Base-by-base conservation (phyloP, 23 tunicate species). In the Pegea sp. region DNA sequence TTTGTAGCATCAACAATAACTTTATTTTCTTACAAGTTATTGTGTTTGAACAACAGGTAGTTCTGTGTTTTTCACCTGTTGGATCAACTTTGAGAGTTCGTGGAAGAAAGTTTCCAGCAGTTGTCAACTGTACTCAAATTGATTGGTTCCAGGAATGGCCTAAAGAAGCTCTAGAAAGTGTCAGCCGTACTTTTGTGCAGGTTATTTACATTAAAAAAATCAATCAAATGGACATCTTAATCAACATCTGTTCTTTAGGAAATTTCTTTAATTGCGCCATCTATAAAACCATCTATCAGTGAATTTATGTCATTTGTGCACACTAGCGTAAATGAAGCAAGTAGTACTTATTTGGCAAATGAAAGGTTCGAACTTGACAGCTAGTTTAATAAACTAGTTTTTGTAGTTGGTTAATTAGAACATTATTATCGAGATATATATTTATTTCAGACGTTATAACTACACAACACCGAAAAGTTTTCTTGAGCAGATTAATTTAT, bases 81-180 rank as follows among this genome's bases (percentile, higher is more conserved):
- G 99, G 99, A 21, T 52, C 93, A 1, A 91, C 93, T 11, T 50
- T 91, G 23, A 69, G 99, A 1, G 93, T 91, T 0, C 77, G 99
- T 3, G 91, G 93, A 13, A 69, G 99, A 1, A 91, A 91, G 48
- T 91, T 91, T 42, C 99, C 99, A 27, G 99, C 99, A 26, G 77
- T 91, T 44, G 99, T 91, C 68, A 91, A 91, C 65, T 91, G 99
- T 60, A 91, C 99, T 26, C 90, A 84, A 49, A 91, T 91, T 50
- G 93, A 91, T 50, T 91, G 99, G 99, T 91, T 91, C 60, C 99
- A 91, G 38, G 99, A 91, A 50, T 91, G 99, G 99, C 99, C 99
- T 5, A 75, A 71, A 63, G 99, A 91, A 52, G 99, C 99, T 21
- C 64, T 91, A 7, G 60, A 55, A 63, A 74, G 88, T 62, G 99